Evolutionary conservation across 2,888 invertebrate species (phyloP).

Genomic region (Margaritifera margaritifera): DNA sequence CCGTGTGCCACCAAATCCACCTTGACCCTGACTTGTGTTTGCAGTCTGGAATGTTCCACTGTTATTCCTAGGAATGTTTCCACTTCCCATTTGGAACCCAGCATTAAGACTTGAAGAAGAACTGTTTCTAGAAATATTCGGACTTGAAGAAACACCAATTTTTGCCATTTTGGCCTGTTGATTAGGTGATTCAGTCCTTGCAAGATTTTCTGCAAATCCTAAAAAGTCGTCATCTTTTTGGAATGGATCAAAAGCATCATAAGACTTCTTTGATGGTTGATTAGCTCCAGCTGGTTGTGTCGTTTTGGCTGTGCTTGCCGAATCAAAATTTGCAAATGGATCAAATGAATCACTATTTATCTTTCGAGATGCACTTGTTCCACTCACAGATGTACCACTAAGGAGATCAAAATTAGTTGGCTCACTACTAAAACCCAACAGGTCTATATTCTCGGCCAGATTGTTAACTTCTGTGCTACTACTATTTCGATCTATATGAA

Average conservation of each 20-base stretch:
- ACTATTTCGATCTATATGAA: constrained; percentile 44
- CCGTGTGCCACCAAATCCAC: constrained; percentile 11
- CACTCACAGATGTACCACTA: constrained; percentile 29
- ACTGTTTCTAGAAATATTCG: constrained; percentile 42
- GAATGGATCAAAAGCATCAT: constrained; percentile 62
- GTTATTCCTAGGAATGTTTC: constrained; percentile 20
- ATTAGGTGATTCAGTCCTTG: not conserved
- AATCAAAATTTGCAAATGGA: constrained; percentile 58
- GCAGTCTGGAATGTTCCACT: constrained; percentile 31
- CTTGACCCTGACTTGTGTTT: constrained; percentile 26
- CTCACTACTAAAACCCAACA: constrained; percentile 48
- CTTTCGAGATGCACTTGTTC: constrained; percentile 6
- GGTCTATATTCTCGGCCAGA: constrained; percentile 41
- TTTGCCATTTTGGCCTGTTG: constrained; percentile 4
- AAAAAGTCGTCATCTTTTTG: constrained; percentile 12
- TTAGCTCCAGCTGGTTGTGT: constrained; percentile 28
- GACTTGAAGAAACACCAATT: constrained; percentile 26
- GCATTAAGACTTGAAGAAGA: constrained; percentile 38
- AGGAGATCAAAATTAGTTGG: constrained; percentile 61
- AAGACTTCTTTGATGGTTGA: constrained; percentile 19
- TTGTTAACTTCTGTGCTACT: constrained; percentile 17
- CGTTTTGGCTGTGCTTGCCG: constrained; percentile 19
- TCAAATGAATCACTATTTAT: constrained; percentile 55
- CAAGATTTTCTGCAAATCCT: too few species aligned
- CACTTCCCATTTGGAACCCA: constrained; percentile 17